Base-by-base conservation (phyloP, 2,113 vertebrate species). In the Pseudorasbora parva region DNA sequence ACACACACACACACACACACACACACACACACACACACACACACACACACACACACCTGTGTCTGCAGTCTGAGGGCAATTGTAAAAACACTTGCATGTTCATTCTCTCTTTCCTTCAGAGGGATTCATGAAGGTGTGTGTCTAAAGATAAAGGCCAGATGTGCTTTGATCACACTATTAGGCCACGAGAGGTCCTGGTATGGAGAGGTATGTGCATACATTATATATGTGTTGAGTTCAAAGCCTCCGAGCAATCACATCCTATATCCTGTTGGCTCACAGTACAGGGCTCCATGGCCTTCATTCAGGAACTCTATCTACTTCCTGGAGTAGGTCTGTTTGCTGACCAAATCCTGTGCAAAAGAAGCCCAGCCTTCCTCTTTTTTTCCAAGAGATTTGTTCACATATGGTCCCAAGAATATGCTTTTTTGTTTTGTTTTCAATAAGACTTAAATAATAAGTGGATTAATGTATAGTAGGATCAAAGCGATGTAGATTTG, bases 171-270 rank as follows among this genome's bases (percentile, higher is more conserved):
- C 76, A 62, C 14, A 19, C 21, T 60, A 43, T 78, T 27, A 27
- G 54, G 69, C 60, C 23, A 60, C 43, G 60, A 21, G n/a, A 62
- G 73, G 72, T 9, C 19, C 12, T 71, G 17, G 23, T 64, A 33
- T 37, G 33, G 71, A 62, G 25, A 62, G 56, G 72, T 51, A 27
- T 74, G 45, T 27, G 0, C n/a, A 74, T 51, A 51, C 45, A 51
- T 51, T 74, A 74, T 51, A 23, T 73, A 73, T 51, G 71, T 51
- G 72, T 30, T 30, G 72, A 74, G 72, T 74, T 74, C 72, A 74
- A 74, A 74, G 72, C 45, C 14, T 74, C 23, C 19, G 3, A 2
- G 11, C 69, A 74, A 74, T 74, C 49, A 59, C 76, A 78, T 78
- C 57, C 33, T 45, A 30, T 78, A 60, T 60, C 76, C 56, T 60